Evolutionary conservation across 1,140 invertebrate species (phyloP), one percentile per base, ranked within the genome.

Genomic region (Asbolus verrucosus): DNA sequence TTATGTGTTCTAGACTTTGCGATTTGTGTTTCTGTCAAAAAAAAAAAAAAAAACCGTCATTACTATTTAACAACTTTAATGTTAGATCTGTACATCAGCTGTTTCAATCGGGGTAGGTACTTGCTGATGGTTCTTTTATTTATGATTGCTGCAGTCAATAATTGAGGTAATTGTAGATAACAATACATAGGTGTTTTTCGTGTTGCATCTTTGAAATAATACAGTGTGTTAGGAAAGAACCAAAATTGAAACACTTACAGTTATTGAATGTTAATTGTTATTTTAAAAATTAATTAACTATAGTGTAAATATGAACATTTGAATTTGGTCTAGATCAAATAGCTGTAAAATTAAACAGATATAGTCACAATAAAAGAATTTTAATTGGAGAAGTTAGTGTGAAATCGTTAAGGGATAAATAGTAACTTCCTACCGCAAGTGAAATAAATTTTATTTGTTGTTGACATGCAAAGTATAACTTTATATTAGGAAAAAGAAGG

Each of bases 211-310:
- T 46, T 2, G 41, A 46, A 6, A 3, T 1, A 43, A 18, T 19
- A 46, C 8, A 46, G 19, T n/a, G 16, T 46, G 41, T 46, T 16
- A 16, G 16, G 16, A n/a, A 18, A 46, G 31, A 62, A 33, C 59
- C 13, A 31, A 61, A 36, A 61, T 38, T 61, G 59, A 61, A 61
- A 61, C 59, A 62, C 59, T 62, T 62, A 31, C 13, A 33, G 36
- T 33, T 62, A 62, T 61, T 62, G 36, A 62, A 62, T 62, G 59
- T 62, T 62, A 62, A 62, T 38, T 62, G 59, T 62, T 33, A 21
- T 19, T 62, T 62, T 62, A 62, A 46, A 46, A 8, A 21, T 63
- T 21, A 18, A 9, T 11, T 63, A 62, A 62, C 30, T 14, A 54
- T 54, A 54, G 46, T 54, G 19, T 54, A 27, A 54, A 54, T 24